phyloP scores from a whole-genome alignment of 2,797 vertebrate species.

The Phalanger gymnotis region DNA sequence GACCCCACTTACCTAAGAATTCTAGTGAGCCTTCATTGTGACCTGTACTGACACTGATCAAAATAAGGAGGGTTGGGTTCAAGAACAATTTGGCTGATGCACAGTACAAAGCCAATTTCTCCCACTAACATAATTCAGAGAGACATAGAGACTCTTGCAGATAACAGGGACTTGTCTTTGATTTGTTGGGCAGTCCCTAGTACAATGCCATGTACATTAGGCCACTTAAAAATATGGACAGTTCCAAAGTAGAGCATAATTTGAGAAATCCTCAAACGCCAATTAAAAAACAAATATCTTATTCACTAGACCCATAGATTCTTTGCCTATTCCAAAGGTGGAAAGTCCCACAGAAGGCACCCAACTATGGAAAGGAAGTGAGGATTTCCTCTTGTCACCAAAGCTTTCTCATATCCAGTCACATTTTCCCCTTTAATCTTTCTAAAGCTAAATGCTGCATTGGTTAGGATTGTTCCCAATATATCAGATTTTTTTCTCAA shows the following conservation, averaged over 20 bases:
- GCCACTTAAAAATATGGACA: background rate
- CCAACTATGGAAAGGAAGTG: background rate
- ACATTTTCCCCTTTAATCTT: background rate
- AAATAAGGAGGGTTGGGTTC: background rate
- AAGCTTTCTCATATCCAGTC: background rate
- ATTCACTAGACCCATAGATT: background rate
- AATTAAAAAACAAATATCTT: background rate
- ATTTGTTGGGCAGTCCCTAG: background rate
- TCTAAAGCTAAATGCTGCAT: conserved; percentile 4
- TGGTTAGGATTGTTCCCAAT: conserved; percentile 12
- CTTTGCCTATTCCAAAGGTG: conserved; percentile 19
- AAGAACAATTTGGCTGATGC: background rate
- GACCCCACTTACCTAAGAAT: background rate
- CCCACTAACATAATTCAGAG: background rate
- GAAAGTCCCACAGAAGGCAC: conserved; percentile 28
- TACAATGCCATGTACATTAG: background rate
- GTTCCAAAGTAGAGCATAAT: background rate
- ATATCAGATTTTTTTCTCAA: conserved; percentile 24
- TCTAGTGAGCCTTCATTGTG: background rate
- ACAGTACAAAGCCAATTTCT: background rate
- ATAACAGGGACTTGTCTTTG: background rate
- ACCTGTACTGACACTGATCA: background rate
- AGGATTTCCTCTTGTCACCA: conserved; percentile 33
- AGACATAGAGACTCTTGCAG: background rate
- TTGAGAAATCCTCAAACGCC: background rate